Evolutionary conservation across 2,113 vertebrate genomes (phyloP).

Genomic region (Rissa tridactyla): DNA sequence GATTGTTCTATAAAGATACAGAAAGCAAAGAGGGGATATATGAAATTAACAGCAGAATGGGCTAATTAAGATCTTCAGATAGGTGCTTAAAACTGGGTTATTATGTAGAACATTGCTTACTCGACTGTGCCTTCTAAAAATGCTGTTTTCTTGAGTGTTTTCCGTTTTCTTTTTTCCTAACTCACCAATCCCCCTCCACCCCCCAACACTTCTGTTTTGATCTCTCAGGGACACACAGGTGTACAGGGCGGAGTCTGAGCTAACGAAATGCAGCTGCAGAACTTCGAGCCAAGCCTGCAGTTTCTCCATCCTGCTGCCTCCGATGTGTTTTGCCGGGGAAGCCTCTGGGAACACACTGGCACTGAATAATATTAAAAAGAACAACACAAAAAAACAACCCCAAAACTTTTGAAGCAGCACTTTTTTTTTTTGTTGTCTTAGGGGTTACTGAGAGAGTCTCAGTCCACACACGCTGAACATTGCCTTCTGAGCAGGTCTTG

Average conservation of each 20-base stretch:
- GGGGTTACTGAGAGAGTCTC: neutral
- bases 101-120: neutral
- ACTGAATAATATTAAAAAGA: constrained; percentile 15
- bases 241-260: neutral
- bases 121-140: neutral
- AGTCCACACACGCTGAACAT: neutral
- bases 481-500: neutral
- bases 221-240: neutral
- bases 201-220: neutral
- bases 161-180: neutral
- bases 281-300: neutral
- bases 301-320: neutral
- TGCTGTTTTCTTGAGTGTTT: neutral
- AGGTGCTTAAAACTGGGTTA: constrained; percentile 37
- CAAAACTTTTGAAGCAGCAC: neutral
- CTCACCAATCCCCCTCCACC: fast-evolving
- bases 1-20: constrained; percentile 40
- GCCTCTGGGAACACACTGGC: neutral
- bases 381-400: neutral
- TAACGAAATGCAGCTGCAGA: neutral
- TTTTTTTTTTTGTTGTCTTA: neutral
- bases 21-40: constrained; percentile 30
- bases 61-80: constrained; percentile 63
- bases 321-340: neutral
- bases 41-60: constrained; percentile 51